Evolutionary conservation across 2,888 invertebrate genomes (phyloP).

Genomic region (Lydus trimaculatus): DNA sequence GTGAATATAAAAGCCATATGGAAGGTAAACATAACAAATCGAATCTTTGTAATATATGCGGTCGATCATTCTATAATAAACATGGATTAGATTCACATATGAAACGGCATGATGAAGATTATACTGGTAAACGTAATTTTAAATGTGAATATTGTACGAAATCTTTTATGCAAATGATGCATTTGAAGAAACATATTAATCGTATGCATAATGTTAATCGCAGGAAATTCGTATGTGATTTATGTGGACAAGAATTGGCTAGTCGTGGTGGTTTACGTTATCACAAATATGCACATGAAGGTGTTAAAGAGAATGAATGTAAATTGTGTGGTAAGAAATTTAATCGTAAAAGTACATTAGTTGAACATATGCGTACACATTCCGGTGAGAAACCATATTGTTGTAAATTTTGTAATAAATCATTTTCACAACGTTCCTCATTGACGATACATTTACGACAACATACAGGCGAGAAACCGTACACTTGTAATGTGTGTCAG

Average conservation of each 20-base stretch:
- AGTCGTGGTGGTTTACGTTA: conserved; percentile 46
- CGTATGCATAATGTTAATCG: conserved; percentile 48
- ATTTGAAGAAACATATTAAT: conserved; percentile 45
- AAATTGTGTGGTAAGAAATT: conserved; percentile 57
- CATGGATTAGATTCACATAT: conserved; percentile 46
- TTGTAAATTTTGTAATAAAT: conserved; percentile 49
- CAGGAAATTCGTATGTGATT: conserved; percentile 47
- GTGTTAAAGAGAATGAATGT: conserved; percentile 51
- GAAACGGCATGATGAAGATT: conserved; percentile 42
- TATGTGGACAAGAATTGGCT: conserved; percentile 51
- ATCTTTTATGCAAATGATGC: conserved; percentile 46
- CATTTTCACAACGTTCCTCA: conserved; percentile 51
- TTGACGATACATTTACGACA: conserved; percentile 48
- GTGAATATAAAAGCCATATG: conserved; percentile 48
- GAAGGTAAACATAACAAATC: conserved; percentile 46
- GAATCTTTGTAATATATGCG: conserved; percentile 47
- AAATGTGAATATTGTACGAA: conserved; percentile 50
- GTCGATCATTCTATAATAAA: conserved; percentile 46
- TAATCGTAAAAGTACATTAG: conserved; percentile 53
- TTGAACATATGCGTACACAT: conserved; percentile 56
- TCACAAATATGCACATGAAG: conserved; percentile 58
- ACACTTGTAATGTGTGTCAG: conserved; percentile 45
- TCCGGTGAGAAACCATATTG: conserved; percentile 55
- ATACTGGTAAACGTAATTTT: conserved; percentile 47
- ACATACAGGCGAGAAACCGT: conserved; percentile 51